Evolutionary conservation across 2,888 invertebrate species (phyloP).

Genomic region (Clunio marinus): DNA sequence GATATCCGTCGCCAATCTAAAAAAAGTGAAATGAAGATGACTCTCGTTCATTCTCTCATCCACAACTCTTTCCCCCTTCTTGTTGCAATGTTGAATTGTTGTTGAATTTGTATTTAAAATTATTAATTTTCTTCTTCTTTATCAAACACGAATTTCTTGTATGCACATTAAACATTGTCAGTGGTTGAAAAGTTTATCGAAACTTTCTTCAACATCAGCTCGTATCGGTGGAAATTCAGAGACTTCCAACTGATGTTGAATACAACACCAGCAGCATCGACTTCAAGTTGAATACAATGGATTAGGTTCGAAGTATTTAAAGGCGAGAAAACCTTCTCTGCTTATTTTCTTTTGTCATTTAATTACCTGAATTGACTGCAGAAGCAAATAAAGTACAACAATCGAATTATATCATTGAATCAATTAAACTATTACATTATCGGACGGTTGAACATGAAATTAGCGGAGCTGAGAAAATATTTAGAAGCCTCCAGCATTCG

Average conservation of each 20-base stretch:
- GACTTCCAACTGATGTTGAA: not conserved
- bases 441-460: slow-evolving; percentile 4
- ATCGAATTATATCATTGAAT: slow-evolving; percentile 38
- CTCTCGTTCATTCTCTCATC: too few relatives aligned
- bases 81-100: too few relatives aligned
- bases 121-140: not conserved
- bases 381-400: slow-evolving; percentile 6
- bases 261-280: too few relatives aligned
- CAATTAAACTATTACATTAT: slow-evolving; percentile 35
- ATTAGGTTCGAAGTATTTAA: too few relatives aligned
- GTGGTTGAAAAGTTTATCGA: not conserved
- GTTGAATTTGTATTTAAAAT: too few relatives aligned
- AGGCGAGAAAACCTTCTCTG: not conserved
- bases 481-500: not conserved
- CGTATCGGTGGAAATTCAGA: not conserved
- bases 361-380: too few relatives aligned
- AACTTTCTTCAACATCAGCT: not conserved
- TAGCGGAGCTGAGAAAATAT: not conserved
- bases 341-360: slow-evolving; percentile 25
- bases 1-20: not conserved
- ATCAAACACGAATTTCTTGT: slow-evolving; percentile 21
- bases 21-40: not conserved
- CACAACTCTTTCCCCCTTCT: too few relatives aligned
- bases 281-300: slow-evolving; percentile 11
- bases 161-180: not conserved